Evolutionary conservation across 2,113 vertebrate species (phyloP), one percentile per base, ranked within the genome.

Genomic region (Agapornis roseicollis): DNA sequence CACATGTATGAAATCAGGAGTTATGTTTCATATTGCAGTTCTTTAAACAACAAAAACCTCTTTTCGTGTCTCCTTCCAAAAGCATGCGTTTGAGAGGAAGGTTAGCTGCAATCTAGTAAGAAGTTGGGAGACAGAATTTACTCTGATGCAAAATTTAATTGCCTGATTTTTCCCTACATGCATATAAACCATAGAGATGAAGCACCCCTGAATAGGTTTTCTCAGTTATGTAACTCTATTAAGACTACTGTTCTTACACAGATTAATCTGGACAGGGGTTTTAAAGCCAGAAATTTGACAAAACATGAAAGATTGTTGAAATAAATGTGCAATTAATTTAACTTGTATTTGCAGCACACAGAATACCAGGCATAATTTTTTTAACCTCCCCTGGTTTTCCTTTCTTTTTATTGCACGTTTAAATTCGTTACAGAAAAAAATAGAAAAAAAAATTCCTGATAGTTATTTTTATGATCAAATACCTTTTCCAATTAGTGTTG

Each of bases 401-500:
- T 79, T 41, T 79, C 77, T 96, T 81, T 92, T 96, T 80, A 86
- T 78, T 90, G 49, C 77, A 90, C 72, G 83, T 93, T 97, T 96
- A 93, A 96, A 96, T 96, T 93, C 91, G 93, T 93, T 91, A 96
- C 35, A 58, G 52, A 60, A 78, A 89, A 96, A 92, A 89, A 44
- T 8, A 6, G 22, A 13, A 39, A 74, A 74, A 93, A 90, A 94
- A 85, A 70, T 5, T 63, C 65, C 77, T 77, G 70, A 52, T 94
- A 92, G 95, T 88, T 95, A 92, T 94, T 93, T 97, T 95, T 93
- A 97, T 96, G 93, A 96, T 96, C 90, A 97, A 96, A 97, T 93
- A 96, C 90, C 70, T 97, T 94, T 97, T 96, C 89, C 97, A 97
- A 97, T 97, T 96, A 96, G 87, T 95, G 85, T 89, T 95, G 94